A percentile compares a stretch with the other conserved stretches of the same genome.
Conservation (phyloP, 2,888 invertebrate genomes). For the Blera fallax region DNA sequence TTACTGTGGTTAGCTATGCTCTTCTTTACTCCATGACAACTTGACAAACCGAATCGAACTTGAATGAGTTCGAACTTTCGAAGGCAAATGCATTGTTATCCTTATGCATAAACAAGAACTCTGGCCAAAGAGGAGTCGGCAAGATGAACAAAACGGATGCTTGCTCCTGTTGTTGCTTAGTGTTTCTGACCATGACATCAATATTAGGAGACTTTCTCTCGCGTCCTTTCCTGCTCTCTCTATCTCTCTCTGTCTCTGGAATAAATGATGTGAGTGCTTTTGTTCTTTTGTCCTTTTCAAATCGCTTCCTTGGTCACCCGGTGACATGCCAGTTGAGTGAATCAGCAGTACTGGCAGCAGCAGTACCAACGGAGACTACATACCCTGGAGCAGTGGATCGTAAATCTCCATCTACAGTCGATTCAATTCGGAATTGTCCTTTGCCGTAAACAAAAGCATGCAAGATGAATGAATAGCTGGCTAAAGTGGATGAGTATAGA, state of each 20-base stretch:
- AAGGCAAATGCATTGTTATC: slow-evolving; percentile 62
- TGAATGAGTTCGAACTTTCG: slow-evolving; percentile 69
- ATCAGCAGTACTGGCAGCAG: slow-evolving; percentile 25
- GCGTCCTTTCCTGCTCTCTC: too few species aligned
- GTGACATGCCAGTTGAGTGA: slow-evolving; percentile 59
- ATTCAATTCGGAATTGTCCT: slow-evolving; percentile 62
- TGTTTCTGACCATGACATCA: slow-evolving; percentile 68
- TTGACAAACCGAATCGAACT: slow-evolving; percentile 71
- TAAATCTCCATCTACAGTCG: slow-evolving; percentile 63
- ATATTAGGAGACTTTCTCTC: too few species aligned
- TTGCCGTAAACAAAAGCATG: slow-evolving; percentile 45
- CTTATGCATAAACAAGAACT: slow-evolving; percentile 55
- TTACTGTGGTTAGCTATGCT: slow-evolving; percentile 34
- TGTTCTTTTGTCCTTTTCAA: slow-evolving; percentile 27
- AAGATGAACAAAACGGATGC: neutral
- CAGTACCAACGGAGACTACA: neutral
- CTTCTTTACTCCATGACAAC: slow-evolving; percentile 42
- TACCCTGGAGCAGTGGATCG: slow-evolving; percentile 35
- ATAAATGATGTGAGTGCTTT: slow-evolving; percentile 51
- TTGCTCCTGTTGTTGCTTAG: slow-evolving; percentile 7
- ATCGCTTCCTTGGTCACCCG: slow-evolving; percentile 48
- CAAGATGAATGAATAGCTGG: slow-evolving; percentile 59
- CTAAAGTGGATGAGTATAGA: slow-evolving; percentile 53
- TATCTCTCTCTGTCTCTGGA: neutral
- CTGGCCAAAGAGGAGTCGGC: neutral